Base-by-base conservation (phyloP, 2,797 vertebrate genomes). In the Antennarius maculatus region DNA sequence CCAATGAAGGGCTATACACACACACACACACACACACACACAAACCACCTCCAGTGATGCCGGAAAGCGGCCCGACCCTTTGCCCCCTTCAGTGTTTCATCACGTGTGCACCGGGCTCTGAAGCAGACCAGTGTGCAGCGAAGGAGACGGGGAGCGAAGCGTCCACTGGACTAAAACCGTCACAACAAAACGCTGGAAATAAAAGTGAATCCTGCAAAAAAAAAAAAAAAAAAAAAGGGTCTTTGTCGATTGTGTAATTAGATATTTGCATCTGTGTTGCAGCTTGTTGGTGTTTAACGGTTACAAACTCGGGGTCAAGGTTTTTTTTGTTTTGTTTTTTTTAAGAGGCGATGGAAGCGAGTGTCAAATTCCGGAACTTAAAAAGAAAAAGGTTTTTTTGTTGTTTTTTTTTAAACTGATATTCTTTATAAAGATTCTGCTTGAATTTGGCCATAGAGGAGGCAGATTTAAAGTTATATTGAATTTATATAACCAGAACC, bases 1-100 rank as follows among this genome's bases (percentile, higher is more conserved):
- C 87, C 91, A 90, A 74, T 89, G 90, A 91, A 88, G 81, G 77
- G n/a, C 76, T 79, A 63, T 82, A 86, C 69, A 78, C 42, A 83
- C 31, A 82, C 77, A 78, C 52, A n/a, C 42, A 46, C 83, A 84
- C 37, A 82, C 80, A 79, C 54, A 39, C n/a, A n/a, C n/a, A n/a
- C n/a, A n/a, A 17, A 45, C 54, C 46, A 55, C 12, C 29, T 65
- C 46, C 64, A 69, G 49, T 29, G 2, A 53, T 4, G 78, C 83
- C 82, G 89, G 89, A 90, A 88, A 83, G 63, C n/a, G 61, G 57
- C 59, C 78, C 57, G 74, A 86, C 85, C 88, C 77, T 67, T 84
- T 34, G 31, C 69, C 52, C 80, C 84, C 62, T 50, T 81, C 79
- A 54, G 13, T 74, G 74, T 73, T 34, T 34, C 31, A 34, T 72